Evolutionary conservation across 2,113 vertebrate species (phyloP), one percentile per base, ranked within the genome.

Genomic region (Brachyhypopomus gauderio): DNA sequence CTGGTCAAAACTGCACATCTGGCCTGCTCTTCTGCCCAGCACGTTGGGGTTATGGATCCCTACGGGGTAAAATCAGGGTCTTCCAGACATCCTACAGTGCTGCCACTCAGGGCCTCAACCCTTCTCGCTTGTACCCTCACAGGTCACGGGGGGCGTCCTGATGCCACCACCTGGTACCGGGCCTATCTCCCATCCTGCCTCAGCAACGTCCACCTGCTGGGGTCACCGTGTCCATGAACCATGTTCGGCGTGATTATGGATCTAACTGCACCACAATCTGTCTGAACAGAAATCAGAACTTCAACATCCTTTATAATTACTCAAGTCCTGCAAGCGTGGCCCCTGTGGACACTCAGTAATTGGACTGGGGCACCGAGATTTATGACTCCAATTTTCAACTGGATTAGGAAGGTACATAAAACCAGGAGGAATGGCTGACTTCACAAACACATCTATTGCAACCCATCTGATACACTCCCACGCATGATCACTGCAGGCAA

Each of bases 21-120:
- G 86, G 86, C 75, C 55, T 22, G 76, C 82, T 87, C 82, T 82
- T 87, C 84, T 79, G 71, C 78, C 71, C 83, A 76, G 84, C 81
- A 83, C 75, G 78, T 48, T 75, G 64, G 48, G 55, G 67, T 52
- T 66, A 83, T 69, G 83, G 83, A 83, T 85, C 84, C 74, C 73
- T 27, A 20, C 70, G 45, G 22, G 66, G 77, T 75, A 38, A 83
- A 78, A 60, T 17, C 19, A 17, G 20, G 76, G 23, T 48, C 48
- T 45, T 56, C 30, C 19, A 67, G 81, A 48, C 36, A 64, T 69
- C n/a, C 55, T 59, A 45, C 75, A 25, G 52, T 19, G 19, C 34
- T 8, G 7, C 74, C 79, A 27, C 38, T 72, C 69, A 45, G 45
- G 3, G 62, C 23, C 63, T 72, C 5, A 14, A 12, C 22, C 6